Percentiles rank a stretch among this genome's conserved stretches.
Evolutionary conservation across 2,113 vertebrate species (phyloP).

Genomic region (Saguinus imperator): DNA sequence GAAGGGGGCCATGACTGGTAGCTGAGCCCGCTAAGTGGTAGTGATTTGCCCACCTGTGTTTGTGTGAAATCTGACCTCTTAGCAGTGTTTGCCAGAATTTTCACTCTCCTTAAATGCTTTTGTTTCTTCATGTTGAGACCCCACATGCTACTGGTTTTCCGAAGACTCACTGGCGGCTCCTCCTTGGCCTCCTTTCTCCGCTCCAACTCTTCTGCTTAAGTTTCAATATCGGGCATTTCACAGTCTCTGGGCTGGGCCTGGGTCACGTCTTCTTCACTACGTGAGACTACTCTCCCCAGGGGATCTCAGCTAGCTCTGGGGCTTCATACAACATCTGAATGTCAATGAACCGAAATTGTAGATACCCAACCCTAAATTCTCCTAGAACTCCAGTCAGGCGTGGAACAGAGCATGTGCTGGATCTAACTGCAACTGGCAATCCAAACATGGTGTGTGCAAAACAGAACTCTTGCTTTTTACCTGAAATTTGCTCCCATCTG

Average conservation of each 20-base stretch:
- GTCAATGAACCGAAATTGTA: rapidly evolving
- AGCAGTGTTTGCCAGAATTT: neutral
- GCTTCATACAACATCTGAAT: neutral
- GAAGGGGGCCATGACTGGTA: rapidly evolving
- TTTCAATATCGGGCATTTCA: neutral
- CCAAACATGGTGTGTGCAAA: rapidly evolving
- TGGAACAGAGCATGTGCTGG: neutral
- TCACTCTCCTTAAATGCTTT: neutral
- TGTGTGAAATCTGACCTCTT: too few species aligned
- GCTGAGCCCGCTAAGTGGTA: rapidly evolving
- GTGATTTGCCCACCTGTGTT: rapidly evolving
- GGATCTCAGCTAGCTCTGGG: neutral
- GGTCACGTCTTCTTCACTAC: neutral
- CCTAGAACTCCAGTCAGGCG: neutral
- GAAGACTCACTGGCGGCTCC: neutral
- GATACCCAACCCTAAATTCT: neutral
- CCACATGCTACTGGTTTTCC: neutral
- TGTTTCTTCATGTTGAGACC: neutral
- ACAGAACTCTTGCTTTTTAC: neutral
- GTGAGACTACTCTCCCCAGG: neutral
- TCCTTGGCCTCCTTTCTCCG: neutral
- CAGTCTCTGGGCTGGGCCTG: neutral
- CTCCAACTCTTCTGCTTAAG: neutral
- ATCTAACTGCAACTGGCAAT: too few species aligned
- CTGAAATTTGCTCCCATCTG: neutral